A percentile compares a stretch with the other conserved stretches of the same genome.
Conservation (phyloP, 2,888 invertebrate species). For the Hyppa rectilinea region DNA sequence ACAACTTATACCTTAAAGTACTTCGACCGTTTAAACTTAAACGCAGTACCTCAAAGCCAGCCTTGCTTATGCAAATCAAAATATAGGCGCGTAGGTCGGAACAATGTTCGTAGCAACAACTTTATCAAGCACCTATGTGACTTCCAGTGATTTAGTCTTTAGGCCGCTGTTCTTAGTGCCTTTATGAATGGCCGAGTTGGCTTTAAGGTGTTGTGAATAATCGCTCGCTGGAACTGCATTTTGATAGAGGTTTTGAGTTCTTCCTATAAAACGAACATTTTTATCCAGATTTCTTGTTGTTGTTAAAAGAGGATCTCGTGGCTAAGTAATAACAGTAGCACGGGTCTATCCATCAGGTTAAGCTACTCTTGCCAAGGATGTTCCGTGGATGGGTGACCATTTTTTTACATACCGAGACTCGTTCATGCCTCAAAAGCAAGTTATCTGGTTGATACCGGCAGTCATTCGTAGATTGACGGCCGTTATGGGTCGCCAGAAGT, state of each 20-base stretch:
- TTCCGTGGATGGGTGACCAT: too few relatives aligned
- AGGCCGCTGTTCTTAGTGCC: slow-evolving; percentile 52
- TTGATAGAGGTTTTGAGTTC: slow-evolving; percentile 15
- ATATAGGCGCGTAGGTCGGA: slow-evolving; percentile 54
- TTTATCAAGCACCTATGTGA: slow-evolving; percentile 60
- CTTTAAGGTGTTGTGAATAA: slow-evolving; percentile 56
- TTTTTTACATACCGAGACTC: too few relatives aligned
- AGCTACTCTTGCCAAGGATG: too few relatives aligned
- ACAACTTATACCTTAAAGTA: not conserved
- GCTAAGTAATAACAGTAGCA: too few relatives aligned
- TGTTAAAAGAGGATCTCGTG: too few relatives aligned
- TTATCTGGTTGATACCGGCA: too few relatives aligned
- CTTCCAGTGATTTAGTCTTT: slow-evolving; percentile 55
- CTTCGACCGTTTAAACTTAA: slow-evolving; percentile 27
- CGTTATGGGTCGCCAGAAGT: too few relatives aligned
- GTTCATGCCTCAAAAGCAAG: too few relatives aligned
- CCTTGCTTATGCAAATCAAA: slow-evolving; percentile 58
- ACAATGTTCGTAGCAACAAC: slow-evolving; percentile 62
- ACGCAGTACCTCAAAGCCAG: slow-evolving; percentile 22
- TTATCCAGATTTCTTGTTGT: too few relatives aligned
- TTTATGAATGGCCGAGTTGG: slow-evolving; percentile 49
- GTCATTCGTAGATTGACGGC: too few relatives aligned
- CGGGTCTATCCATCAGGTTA: too few relatives aligned
- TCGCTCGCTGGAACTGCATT: slow-evolving; percentile 29
- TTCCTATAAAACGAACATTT: not conserved